These are phyloP conservation scores for Meriones psammophilus DNA, from an alignment of 2,797 vertebrate genomes.

Conservation along the genomic window DNA sequence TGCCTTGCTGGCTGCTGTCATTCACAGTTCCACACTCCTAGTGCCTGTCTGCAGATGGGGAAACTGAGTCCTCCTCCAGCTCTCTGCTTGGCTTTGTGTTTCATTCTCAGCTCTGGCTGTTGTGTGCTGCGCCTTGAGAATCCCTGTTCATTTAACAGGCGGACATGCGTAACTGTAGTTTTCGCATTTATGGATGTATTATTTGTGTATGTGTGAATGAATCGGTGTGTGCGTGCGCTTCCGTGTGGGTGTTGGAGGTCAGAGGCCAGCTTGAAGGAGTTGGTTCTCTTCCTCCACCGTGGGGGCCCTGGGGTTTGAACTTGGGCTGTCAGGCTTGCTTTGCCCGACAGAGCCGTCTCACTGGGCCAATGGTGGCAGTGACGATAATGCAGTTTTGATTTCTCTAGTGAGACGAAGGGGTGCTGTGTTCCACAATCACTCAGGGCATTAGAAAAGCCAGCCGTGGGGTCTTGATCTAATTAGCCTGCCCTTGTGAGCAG, in stretches of 20 bases:
- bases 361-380: neutral
- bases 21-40: neutral
- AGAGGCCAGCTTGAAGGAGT: neutral
- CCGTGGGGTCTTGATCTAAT: constrained; percentile 74
- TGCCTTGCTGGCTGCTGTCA: neutral
- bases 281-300: neutral
- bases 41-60: constrained; percentile 46
- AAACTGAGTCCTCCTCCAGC: neutral
- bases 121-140: neutral
- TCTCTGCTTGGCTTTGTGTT: constrained; percentile 16
- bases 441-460: constrained; percentile 67
- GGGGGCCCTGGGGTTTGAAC: neutral
- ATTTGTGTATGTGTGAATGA: too few relatives aligned
- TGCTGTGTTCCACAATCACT: constrained; percentile 49
- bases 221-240: neutral
- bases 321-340: neutral
- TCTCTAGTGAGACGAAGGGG: constrained; percentile 39
- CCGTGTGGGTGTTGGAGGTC: neutral
- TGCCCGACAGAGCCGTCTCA: neutral
- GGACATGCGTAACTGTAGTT: constrained; percentile 48
- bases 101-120: constrained; percentile 18
- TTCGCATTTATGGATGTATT: neutral
- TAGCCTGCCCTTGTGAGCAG: constrained; percentile 72
- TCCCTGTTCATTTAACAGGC: constrained; percentile 58
- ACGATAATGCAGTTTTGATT: constrained; percentile 75